Percentiles rank a stretch among this genome's conserved stretches.
phyloP scores from a whole-genome alignment of 2,888 invertebrate species.

The Synergus gifuensis region DNA sequence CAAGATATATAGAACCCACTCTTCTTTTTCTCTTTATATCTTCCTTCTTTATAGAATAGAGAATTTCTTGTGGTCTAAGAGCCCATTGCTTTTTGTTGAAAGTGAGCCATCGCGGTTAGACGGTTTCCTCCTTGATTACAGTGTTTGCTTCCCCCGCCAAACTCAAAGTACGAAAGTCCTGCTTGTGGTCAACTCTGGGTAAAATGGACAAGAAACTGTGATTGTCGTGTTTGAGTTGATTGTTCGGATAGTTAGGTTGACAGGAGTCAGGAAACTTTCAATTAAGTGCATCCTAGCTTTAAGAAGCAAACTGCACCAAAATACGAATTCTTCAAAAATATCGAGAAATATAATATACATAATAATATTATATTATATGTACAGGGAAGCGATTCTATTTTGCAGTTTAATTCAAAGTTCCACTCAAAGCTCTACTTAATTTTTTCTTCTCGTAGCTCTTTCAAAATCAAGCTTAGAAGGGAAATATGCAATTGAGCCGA shows the following conservation, averaged over 20 bases:
- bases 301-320: background rate
- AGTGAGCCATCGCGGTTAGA: constrained; percentile 48
- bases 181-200: constrained; percentile 23
- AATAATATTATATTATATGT: background rate
- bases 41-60: background rate
- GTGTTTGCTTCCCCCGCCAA: constrained; percentile 60
- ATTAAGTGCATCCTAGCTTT: background rate
- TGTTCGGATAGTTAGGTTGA: constrained; percentile 2
- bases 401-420: background rate
- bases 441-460: background rate
- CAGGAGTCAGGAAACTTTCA: background rate
- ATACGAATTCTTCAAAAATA: background rate
- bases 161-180: constrained; percentile 53
- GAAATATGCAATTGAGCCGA: background rate
- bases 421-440: background rate
- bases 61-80: constrained; percentile 58
- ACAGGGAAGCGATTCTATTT: background rate
- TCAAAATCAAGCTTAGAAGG: constrained; percentile 7
- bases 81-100: constrained; percentile 53
- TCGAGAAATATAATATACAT: no score
- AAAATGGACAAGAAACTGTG: constrained; percentile 34
- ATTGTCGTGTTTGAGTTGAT: constrained; percentile 39
- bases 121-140: constrained; percentile 65
- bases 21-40: constrained; percentile 6
- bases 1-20: background rate